A percentile compares a stretch with the other conserved stretches of the same genome.
Conservation (phyloP, 2,113 vertebrate species). For the Mesitornis unicolor region DNA sequence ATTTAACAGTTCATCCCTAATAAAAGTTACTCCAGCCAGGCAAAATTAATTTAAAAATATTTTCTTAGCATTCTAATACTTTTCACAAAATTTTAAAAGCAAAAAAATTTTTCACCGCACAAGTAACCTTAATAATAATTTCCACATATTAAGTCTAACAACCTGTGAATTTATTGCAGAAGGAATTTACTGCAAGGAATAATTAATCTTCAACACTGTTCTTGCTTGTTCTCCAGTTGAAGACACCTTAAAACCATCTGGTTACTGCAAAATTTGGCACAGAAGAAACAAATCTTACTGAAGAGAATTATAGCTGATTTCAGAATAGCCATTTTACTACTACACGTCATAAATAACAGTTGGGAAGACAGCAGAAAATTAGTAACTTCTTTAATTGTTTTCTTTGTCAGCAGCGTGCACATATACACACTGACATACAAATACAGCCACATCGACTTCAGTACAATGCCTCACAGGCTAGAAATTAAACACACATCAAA, state of each 20-base stretch:
- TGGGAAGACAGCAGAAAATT: constrained; percentile 70
- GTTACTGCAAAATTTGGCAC: constrained; percentile 27
- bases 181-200: constrained; percentile 69
- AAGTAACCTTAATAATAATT: constrained; percentile 41
- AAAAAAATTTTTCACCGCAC: constrained; percentile 26
- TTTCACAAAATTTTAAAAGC: constrained; percentile 17
- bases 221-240: constrained; percentile 55
- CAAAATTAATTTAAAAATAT: background rate
- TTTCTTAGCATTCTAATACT: background rate
- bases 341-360: constrained; percentile 57
- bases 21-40: background rate
- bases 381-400: constrained; percentile 49
- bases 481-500: background rate
- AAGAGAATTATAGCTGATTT: constrained; percentile 48
- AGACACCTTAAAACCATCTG: constrained; percentile 69
- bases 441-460: background rate
- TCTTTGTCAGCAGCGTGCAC: background rate
- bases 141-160: constrained; percentile 50
- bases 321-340: constrained; percentile 44
- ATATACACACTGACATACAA: background rate
- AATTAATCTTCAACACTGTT: constrained; percentile 65
- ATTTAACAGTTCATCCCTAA: background rate
- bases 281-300: constrained; percentile 9
- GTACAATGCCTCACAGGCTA: background rate
- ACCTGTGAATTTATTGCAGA: constrained; percentile 68